These are phyloP conservation scores for Ptychoptera contaminata DNA, from an alignment of 2,888 invertebrate genomes.

Conservation along the genomic window DNA sequence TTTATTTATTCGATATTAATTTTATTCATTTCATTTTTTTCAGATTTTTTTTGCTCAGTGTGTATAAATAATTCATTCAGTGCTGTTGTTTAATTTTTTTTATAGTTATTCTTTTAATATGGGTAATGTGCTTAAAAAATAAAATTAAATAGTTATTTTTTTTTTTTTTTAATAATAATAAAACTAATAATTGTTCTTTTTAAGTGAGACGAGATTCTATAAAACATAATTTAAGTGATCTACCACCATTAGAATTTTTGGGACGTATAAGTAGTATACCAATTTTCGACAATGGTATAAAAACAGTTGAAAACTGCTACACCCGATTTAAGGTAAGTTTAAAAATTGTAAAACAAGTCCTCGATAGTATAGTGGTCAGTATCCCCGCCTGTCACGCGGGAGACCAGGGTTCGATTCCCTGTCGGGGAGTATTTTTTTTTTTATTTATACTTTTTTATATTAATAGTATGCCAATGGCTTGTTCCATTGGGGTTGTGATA, in stretches of 20 bases:
- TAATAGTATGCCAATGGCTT: slow-evolving; percentile 58
- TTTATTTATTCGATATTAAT: too few relatives aligned
- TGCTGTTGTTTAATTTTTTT: too few relatives aligned
- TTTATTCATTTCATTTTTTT: too few relatives aligned
- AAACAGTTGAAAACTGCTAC: slow-evolving; percentile 59
- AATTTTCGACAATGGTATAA: slow-evolving; percentile 63
- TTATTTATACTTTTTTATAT: slow-evolving; percentile 11
- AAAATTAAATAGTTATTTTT: too few relatives aligned
- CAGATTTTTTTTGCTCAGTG: too few relatives aligned
- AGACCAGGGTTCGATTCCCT: slow-evolving; percentile 11
- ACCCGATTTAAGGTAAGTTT: slow-evolving; percentile 52
- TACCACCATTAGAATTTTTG: slow-evolving; percentile 53
- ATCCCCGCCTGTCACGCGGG: slow-evolving; percentile 11
- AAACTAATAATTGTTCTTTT: too few relatives aligned
- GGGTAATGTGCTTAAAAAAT: too few relatives aligned
- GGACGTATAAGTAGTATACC: slow-evolving; percentile 63
- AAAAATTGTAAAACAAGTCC: slow-evolving; percentile 2
- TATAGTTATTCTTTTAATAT: too few relatives aligned
- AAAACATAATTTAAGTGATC: background rate
- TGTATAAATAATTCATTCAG: too few relatives aligned
- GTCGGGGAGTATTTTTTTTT: slow-evolving; percentile 7
- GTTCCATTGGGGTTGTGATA: slow-evolving; percentile 57
- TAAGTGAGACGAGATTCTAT: too few relatives aligned
- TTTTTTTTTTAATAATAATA: too few relatives aligned
- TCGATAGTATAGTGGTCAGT: slow-evolving; percentile 10